Evolutionary conservation across 2,113 vertebrate genomes (phyloP).

Genomic region (Henicopernis longicauda): DNA sequence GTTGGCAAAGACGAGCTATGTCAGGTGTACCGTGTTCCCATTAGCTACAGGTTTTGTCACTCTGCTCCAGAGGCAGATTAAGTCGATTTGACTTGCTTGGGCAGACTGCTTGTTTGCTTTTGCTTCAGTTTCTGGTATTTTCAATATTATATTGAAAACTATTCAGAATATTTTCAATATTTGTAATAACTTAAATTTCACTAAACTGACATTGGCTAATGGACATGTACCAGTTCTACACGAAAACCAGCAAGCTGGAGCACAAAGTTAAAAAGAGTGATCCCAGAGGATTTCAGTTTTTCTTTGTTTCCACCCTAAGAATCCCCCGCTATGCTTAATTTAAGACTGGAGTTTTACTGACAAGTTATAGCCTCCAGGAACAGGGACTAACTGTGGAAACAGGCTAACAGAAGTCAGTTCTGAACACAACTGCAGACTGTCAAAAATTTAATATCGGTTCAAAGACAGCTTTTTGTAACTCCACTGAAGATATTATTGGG

Average conservation of each 20-base stretch:
- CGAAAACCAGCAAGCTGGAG: background rate
- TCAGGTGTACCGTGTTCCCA: fast-evolving
- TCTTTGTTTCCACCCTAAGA: background rate
- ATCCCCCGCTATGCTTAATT: background rate
- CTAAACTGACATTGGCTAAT: background rate
- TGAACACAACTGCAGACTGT: background rate
- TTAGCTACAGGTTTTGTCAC: background rate
- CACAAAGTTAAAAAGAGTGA: background rate
- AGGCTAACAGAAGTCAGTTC: background rate
- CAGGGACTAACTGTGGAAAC: background rate
- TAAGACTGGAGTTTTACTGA: background rate
- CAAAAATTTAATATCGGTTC: background rate
- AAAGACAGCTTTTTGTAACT: background rate
- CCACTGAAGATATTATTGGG: background rate
- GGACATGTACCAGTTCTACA: fast-evolving
- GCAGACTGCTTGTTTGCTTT: background rate
- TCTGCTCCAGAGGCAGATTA: background rate
- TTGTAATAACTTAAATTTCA: background rate
- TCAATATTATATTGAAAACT: background rate
- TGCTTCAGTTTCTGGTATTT: background rate
- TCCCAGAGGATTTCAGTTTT: background rate
- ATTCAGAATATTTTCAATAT: background rate
- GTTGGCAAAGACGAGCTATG: background rate
- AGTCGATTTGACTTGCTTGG: background rate
- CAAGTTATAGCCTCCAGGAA: background rate